Conservation (phyloP, 2,113 vertebrate genomes). For the Ia io region DNA sequence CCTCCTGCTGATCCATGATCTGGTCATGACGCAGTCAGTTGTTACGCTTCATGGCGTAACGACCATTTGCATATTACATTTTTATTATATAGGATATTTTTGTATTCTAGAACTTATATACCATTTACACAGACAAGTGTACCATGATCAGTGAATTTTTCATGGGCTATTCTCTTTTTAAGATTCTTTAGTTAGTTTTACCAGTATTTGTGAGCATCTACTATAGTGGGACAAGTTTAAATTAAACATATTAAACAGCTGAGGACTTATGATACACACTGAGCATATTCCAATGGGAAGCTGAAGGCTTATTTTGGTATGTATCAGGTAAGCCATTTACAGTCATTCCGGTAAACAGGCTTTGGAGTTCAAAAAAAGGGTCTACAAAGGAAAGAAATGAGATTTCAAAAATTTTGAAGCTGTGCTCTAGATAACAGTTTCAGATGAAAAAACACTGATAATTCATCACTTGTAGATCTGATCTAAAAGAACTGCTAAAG, state of each 20-base stretch:
- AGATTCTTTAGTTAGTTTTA: constrained; percentile 11
- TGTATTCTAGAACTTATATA: constrained; percentile 4
- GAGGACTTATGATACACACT: background rate
- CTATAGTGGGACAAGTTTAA: background rate
- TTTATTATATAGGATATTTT: too few relatives aligned
- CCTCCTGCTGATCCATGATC: too few relatives aligned
- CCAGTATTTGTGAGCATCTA: background rate
- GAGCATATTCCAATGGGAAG: background rate
- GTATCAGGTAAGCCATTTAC: background rate
- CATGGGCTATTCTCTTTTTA: background rate
- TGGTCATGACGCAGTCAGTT: too few relatives aligned
- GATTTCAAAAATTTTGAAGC: background rate
- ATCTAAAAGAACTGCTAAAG: background rate
- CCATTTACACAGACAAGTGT: background rate
- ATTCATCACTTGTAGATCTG: background rate
- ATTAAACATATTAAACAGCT: background rate
- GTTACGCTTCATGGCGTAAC: too few relatives aligned
- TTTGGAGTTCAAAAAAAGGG: background rate
- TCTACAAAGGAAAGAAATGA: background rate
- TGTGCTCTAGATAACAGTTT: background rate
- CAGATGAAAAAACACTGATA: background rate
- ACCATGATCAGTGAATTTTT: background rate
- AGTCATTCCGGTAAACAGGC: background rate
- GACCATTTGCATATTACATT: too few relatives aligned
- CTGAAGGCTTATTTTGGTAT: background rate